A percentile compares a stretch with the other conserved stretches of the same genome.
Evolutionary conservation across 2,113 vertebrate genomes (phyloP).

Genomic region (Poecilia latipinna): DNA sequence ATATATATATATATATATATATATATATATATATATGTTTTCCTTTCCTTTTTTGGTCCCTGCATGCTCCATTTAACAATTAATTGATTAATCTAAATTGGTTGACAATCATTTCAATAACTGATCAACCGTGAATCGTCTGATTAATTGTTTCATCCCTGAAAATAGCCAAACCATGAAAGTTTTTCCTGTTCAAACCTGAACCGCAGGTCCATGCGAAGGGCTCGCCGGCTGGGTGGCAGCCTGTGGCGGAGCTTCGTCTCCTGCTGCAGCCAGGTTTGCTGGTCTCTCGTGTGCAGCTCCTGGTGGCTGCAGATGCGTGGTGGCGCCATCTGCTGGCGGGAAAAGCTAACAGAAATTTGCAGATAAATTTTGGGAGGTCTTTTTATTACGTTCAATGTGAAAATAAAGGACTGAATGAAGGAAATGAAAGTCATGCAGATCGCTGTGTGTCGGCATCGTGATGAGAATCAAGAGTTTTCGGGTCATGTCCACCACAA

Average conservation of each 20-base stretch:
- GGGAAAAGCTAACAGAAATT: conserved; percentile 65
- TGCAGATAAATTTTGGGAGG: conserved; percentile 4
- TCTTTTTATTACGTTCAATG: background rate
- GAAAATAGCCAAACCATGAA: too few species aligned
- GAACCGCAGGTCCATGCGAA: conserved; percentile 70
- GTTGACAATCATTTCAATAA: too few species aligned
- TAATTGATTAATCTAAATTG: too few species aligned
- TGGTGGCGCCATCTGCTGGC: conserved; percentile 66
- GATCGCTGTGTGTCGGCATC: conserved; percentile 35
- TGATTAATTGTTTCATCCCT: too few species aligned
- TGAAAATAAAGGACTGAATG: background rate
- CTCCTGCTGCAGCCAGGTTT: conserved; percentile 83
- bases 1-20: too few species aligned
- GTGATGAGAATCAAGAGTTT: conserved; percentile 40
- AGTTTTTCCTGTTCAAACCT: conserved; percentile 49
- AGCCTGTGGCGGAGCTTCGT: conserved; percentile 74
- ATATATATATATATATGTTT: too few species aligned
- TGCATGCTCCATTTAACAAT: too few species aligned
- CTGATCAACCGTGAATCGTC: too few species aligned
- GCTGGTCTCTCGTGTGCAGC: conserved; percentile 78
- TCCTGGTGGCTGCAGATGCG: conserved; percentile 81
- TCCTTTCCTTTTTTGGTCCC: too few species aligned
- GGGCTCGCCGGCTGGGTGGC: conserved; percentile 75
- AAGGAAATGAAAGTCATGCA: conserved; percentile 57
- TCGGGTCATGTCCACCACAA: conserved; percentile 63